These are phyloP conservation scores for Eupleurogrammus muticus DNA, from an alignment of 2,797 vertebrate genomes.

Conservation along the genomic window DNA sequence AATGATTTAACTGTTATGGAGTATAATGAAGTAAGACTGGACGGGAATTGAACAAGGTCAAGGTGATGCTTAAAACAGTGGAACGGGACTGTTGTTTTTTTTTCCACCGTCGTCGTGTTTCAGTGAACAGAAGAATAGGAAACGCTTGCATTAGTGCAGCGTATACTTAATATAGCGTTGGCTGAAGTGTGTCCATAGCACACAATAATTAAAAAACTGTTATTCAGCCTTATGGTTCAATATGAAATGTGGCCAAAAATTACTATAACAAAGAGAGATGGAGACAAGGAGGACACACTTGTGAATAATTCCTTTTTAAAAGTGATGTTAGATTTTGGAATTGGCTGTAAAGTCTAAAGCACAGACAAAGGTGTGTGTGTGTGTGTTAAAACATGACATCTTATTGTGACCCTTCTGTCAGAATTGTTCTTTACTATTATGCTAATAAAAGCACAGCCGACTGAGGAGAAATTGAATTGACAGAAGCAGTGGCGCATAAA, in stretches of 20 bases:
- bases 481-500: constrained; percentile 20
- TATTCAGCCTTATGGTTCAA: too few species aligned
- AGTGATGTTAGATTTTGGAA: constrained; percentile 1
- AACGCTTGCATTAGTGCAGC: too few species aligned
- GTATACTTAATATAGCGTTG: too few species aligned
- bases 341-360: background rate
- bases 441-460: constrained; percentile 22
- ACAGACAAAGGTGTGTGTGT: constrained; percentile 10
- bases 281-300: too few species aligned
- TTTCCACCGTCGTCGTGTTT: background rate
- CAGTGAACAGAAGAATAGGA: too few species aligned
- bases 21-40: constrained; percentile 9
- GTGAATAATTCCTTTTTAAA: background rate
- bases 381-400: constrained; percentile 36
- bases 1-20: constrained; percentile 28
- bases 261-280: too few species aligned
- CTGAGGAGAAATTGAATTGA: constrained; percentile 41
- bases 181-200: too few species aligned
- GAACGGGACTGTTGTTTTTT: background rate
- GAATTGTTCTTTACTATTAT: constrained; percentile 33
- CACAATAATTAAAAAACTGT: too few species aligned
- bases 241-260: too few species aligned
- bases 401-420: constrained; percentile 9
- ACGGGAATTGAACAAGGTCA: background rate
- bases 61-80: background rate